These are phyloP conservation scores for Gnathonemus echidnorhynchus DNA, from an alignment of 2,113 vertebrate genomes.

Conservation along the genomic window DNA sequence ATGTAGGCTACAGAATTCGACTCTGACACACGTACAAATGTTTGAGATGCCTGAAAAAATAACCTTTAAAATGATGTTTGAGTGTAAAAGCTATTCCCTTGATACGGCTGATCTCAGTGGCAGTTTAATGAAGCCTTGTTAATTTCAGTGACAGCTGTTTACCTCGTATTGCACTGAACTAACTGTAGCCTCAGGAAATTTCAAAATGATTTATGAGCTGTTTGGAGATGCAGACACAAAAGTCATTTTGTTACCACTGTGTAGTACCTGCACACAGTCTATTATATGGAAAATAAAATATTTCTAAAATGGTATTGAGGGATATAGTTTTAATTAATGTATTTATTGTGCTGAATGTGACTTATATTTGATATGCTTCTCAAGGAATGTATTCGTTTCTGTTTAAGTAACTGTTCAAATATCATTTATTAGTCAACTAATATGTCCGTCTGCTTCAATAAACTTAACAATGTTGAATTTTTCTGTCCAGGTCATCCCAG, in stretches of 20 bases:
- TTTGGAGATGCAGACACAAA: constrained; percentile 25
- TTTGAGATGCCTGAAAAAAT: background rate
- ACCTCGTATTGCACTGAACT: constrained; percentile 45
- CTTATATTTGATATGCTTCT: background rate
- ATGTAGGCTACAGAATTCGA: background rate
- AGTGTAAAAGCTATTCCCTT: constrained; percentile 19
- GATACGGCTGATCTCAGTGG: constrained; percentile 26
- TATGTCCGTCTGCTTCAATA: background rate
- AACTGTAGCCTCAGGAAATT: constrained; percentile 49
- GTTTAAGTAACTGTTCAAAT: background rate
- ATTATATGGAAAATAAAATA: background rate
- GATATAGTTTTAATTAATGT: background rate
- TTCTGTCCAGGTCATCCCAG: constrained; percentile 80
- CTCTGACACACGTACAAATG: background rate
- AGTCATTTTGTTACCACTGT: background rate
- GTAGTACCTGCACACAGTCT: background rate
- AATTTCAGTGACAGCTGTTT: constrained; percentile 38
- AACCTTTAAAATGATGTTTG: background rate
- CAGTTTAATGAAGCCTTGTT: constrained; percentile 37
- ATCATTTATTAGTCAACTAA: background rate
- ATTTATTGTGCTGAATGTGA: background rate
- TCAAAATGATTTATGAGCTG: constrained; percentile 15
- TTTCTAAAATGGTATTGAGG: background rate
- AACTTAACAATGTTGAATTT: constrained; percentile 13
- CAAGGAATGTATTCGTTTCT: background rate